Conservation (phyloP, 2,888 invertebrate species). For the Lasioglossum vierecki region DNA sequence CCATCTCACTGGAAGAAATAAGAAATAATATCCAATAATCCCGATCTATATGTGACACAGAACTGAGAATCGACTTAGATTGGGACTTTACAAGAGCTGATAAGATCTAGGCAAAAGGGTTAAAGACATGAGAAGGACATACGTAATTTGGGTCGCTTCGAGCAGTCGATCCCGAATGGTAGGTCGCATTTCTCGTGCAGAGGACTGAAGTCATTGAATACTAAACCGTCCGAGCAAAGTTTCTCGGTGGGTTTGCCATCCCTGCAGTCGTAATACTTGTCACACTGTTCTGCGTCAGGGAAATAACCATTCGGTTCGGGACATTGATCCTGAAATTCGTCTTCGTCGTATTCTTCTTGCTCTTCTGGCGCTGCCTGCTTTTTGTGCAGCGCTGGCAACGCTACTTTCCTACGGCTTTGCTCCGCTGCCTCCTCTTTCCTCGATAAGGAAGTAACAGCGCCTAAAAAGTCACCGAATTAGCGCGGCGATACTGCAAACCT, state of each 20-base stretch:
- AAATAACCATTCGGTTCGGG: constrained; percentile 93
- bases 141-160: constrained; percentile 91
- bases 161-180: constrained; percentile 94
- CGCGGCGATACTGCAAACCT: too few species aligned
- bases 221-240: constrained; percentile 94
- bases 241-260: constrained; percentile 91
- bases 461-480: constrained; percentile 63
- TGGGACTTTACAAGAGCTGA: background rate
- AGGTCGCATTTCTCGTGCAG: constrained; percentile 94
- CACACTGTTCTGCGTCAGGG: constrained; percentile 94
- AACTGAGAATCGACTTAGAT: too few species aligned
- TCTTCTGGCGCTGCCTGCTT: constrained; percentile 63
- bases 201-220: constrained; percentile 94
- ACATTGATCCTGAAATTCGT: constrained; percentile 88
- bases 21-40: too few species aligned
- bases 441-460: constrained; percentile 74
- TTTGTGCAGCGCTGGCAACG: constrained; percentile 63
- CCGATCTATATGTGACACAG: too few species aligned
- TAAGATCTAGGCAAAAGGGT: background rate
- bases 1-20: too few species aligned
- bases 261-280: constrained; percentile 93
- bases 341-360: constrained; percentile 83
- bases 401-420: constrained; percentile 77
- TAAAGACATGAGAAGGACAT: constrained; percentile 84
- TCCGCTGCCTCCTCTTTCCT: constrained; percentile 82